Evolutionary conservation across 2,888 invertebrate species (phyloP).

Genomic region (Norana najaformis): DNA sequence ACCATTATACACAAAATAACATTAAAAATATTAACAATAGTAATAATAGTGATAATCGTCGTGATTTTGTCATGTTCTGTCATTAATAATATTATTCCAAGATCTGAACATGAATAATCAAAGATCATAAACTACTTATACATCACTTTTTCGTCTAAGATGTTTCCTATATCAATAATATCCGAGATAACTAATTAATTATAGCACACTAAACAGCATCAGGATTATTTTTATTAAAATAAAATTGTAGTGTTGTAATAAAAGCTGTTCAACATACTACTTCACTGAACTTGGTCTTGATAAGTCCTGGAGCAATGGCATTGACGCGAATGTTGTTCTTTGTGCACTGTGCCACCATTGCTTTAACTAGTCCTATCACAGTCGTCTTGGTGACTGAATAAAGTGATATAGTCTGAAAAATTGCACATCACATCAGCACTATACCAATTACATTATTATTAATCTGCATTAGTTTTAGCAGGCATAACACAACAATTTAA

Average conservation of each 20-base stretch:
- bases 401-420: conserved; percentile 76
- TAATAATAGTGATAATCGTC: too few species aligned
- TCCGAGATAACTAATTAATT: background rate
- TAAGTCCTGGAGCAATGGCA: conserved; percentile 87
- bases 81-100: too few species aligned
- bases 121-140: background rate
- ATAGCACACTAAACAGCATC: too few species aligned
- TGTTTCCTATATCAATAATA: background rate
- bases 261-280: conserved; percentile 52
- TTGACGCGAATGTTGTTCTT: conserved; percentile 86
- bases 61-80: too few species aligned
- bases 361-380: conserved; percentile 83
- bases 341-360: conserved; percentile 76
- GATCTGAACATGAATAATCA: background rate
- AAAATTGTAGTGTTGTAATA: too few species aligned
- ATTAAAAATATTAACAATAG: too few species aligned
- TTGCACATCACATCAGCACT: conserved; percentile 35
- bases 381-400: conserved; percentile 94
- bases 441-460: background rate
- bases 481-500: background rate
- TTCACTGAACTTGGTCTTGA: conserved; percentile 84
- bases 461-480: background rate
- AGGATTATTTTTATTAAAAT: background rate
- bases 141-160: background rate
- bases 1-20: too few species aligned